A percentile compares a stretch with the other conserved stretches of the same genome.
These are phyloP conservation scores for Drosophila antonietae DNA, from an alignment of 2,888 invertebrate genomes.

Conservation along the genomic window DNA sequence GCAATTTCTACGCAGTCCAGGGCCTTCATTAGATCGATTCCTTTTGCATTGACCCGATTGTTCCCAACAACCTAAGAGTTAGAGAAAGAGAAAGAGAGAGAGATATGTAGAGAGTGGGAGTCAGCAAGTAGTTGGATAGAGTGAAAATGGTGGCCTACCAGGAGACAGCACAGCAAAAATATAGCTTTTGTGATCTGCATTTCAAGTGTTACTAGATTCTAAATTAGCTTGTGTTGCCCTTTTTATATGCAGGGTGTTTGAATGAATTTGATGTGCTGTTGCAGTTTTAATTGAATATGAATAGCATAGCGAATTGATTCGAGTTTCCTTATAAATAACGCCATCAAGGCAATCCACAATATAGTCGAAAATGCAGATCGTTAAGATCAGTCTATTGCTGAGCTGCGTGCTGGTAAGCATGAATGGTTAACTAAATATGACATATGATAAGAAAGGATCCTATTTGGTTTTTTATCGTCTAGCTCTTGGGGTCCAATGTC, in stretches of 20 bases:
- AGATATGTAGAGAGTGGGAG: not conserved
- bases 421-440: not conserved
- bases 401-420: conserved; percentile 12
- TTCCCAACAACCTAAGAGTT: not conserved
- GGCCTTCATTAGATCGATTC: not conserved
- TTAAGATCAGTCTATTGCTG: not conserved
- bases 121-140: not conserved
- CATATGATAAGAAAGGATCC: too few species aligned
- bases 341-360: too few species aligned
- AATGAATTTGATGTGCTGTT: not conserved
- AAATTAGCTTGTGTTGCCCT: not conserved
- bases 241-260: not conserved
- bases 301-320: not conserved
- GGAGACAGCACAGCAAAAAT: not conserved
- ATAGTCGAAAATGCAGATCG: conserved; percentile 1
- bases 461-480: not conserved
- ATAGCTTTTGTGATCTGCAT: not conserved
- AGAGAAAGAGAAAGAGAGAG: not conserved
- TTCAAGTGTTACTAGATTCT: not conserved
- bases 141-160: not conserved
- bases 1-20: not conserved
- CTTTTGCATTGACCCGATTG: not conserved
- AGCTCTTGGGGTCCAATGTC: conserved; percentile 1
- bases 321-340: not conserved
- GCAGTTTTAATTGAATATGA: not conserved